Conservation (phyloP, 2,888 invertebrate species). For the Sarcophaga caerulescens region DNA sequence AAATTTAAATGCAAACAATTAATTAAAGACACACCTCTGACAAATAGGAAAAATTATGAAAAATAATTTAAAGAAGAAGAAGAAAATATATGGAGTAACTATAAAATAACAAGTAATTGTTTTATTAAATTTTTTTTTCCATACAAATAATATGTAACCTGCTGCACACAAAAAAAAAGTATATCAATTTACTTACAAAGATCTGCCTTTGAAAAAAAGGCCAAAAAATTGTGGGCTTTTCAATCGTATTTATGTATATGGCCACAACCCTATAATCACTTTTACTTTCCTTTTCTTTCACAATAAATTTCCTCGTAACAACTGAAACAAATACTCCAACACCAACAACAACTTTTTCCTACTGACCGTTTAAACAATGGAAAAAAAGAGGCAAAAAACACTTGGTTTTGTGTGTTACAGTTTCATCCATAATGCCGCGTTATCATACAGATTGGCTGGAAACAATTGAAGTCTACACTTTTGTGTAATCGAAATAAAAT, state of each 20-base stretch:
- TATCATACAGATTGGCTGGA: slow-evolving; percentile 8
- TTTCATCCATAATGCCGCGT: slow-evolving; percentile 1
- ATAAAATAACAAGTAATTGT: neutral
- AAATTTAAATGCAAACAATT: neutral
- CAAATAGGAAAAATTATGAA: neutral
- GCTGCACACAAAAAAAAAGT: slow-evolving; percentile 4
- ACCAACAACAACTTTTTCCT: slow-evolving; percentile 18
- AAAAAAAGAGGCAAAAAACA: slow-evolving; percentile 30
- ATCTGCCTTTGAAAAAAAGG: neutral
- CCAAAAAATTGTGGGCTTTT: neutral
- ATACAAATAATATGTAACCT: slow-evolving; percentile 23
- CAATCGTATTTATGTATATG: neutral
- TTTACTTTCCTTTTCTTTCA: slow-evolving; percentile 62
- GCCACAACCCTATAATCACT: slow-evolving; percentile 52
- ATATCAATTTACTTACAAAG: slow-evolving; percentile 1
- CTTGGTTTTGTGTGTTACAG: slow-evolving; percentile 18
- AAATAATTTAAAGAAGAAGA: neutral
- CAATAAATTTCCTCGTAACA: slow-evolving; percentile 41
- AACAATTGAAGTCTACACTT: slow-evolving; percentile 52
- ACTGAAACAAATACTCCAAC: neutral
- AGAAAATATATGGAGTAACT: too few relatives aligned
- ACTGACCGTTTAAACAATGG: slow-evolving; percentile 56
- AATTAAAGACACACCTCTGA: neutral
- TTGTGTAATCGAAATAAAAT: neutral
- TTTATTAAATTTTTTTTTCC: neutral